A percentile compares a stretch with the other conserved stretches of the same genome.
phyloP scores from a whole-genome alignment of 2,888 invertebrate genomes.

The Blastobasis lacticolella region DNA sequence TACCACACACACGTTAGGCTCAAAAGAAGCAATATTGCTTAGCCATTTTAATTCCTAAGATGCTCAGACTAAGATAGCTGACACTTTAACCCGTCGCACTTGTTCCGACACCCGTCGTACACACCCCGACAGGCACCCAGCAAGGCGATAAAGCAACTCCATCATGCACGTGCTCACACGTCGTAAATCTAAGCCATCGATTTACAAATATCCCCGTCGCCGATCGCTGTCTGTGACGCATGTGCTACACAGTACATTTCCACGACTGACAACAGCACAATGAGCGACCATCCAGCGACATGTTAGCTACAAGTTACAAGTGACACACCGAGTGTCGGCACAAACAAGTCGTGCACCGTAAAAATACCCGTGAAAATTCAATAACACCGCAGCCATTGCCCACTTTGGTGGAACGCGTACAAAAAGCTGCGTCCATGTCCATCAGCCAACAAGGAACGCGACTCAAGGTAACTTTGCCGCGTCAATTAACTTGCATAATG shows the following conservation, averaged over 20 bases:
- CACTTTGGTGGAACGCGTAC: constrained; percentile 12
- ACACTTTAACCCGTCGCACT: no score
- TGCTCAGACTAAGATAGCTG: no score
- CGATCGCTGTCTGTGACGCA: constrained; percentile 26
- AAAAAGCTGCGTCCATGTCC: constrained; percentile 20
- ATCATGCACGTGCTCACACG: constrained; percentile 7
- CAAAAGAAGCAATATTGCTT: no score
- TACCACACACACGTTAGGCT: no score
- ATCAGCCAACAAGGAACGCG: constrained; percentile 29
- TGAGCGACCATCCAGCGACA: constrained; percentile 1
- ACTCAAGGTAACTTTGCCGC: constrained; percentile 41
- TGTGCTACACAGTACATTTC: constrained; percentile 30
- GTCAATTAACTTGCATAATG: constrained; percentile 44
- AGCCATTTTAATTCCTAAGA: no score
- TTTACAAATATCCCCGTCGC: constrained; percentile 21
- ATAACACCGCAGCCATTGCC: no score
- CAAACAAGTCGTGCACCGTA: no score
- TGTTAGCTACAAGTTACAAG: not conserved
- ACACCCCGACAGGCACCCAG: not conserved
- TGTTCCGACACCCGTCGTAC: not conserved
- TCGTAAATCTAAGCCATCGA: constrained; percentile 16
- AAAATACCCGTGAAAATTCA: no score
- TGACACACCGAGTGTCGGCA: no score
- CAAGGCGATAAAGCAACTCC: not conserved
- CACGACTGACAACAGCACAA: constrained; percentile 19